Evolutionary conservation across 2,888 invertebrate genomes (phyloP), one percentile per base, ranked within the genome.

Genomic region (Phyllotreta cruciferae): DNA sequence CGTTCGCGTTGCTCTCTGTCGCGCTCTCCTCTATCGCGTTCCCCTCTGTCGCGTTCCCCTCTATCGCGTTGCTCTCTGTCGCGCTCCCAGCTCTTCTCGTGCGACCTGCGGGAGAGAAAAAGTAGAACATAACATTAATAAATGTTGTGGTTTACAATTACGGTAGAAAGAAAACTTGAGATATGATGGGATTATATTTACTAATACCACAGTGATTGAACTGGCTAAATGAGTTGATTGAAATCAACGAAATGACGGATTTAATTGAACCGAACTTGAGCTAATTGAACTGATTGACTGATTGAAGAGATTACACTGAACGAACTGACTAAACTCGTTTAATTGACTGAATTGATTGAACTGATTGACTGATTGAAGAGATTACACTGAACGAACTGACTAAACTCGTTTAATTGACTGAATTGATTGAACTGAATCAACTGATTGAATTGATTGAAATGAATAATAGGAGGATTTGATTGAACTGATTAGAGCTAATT

Each of bases 1-100:
- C 82, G 72, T 54, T 84, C 83, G 5, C 82, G 75, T 63, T 84
- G 72, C 58, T 84, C 85, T 0, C 82, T 71, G 53, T 84, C 85
- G 60, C 83, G 80, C 37, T 78, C 78, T n/a, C 24, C 24, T 60
- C 75, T 64, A 41, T 78, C 76, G 35, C 77, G 70, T 61, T 78
- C 79, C 24, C 78, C 24, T 24, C 24, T 24, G 24, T 24, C 24
- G 1, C 24, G 24, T 4, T 24, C 24, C 2, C 24, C 24, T 62
- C 75, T 64, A 41, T 78, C 76, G 35, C 77, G 70, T 61, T 78
- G 79, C 24, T 24, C 78, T 64, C 54, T 82, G 82, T 24, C 76
- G 66, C 66, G 84, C 36, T 83, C 83, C 8, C 68, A 75, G 63
- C 80, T 77, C 67, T 77, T 73, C 70, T 80, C 79, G 70, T 80